phyloP scores from a whole-genome alignment of 2,888 invertebrate genomes.

The Drosophila siamana region DNA sequence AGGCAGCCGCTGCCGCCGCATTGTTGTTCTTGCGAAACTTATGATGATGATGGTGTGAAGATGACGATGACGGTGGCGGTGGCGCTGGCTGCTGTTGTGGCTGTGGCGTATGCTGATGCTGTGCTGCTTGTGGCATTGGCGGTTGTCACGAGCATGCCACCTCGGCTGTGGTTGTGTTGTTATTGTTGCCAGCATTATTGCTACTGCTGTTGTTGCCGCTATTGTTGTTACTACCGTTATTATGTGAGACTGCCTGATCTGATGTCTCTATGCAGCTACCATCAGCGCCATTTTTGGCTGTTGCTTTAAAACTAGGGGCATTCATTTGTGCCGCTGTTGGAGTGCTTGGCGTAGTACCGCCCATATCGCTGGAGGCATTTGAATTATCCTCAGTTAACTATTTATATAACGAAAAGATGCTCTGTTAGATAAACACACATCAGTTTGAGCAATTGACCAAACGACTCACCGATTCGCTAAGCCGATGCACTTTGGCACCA shows the following conservation, averaged over 20 bases:
- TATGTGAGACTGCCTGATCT: constrained; percentile 44
- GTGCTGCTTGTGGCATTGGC: constrained; percentile 64
- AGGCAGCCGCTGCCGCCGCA: constrained; percentile 84
- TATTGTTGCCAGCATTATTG: constrained; percentile 43
- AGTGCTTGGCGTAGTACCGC: constrained; percentile 75
- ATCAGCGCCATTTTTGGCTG: constrained; percentile 64
- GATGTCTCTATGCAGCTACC: constrained; percentile 45
- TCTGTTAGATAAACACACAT: not conserved
- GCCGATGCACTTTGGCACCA: constrained; percentile 70
- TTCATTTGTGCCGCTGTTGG: constrained; percentile 76
- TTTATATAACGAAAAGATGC: not conserved
- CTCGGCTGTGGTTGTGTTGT: constrained; percentile 77
- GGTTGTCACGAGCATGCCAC: constrained; percentile 85
- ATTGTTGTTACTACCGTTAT: constrained; percentile 49
- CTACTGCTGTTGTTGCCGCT: constrained; percentile 47
- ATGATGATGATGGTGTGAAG: constrained; percentile 73
- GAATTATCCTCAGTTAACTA: constrained; percentile 84
- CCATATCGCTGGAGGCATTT: constrained; percentile 83
- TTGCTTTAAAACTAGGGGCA: constrained; percentile 70
- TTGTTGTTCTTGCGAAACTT: constrained; percentile 84
- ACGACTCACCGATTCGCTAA: constrained; percentile 83
- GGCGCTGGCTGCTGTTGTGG: constrained; percentile 55
- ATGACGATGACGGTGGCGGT: constrained; percentile 44
- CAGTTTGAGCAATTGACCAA: not conserved
- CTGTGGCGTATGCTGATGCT: constrained; percentile 41